These are phyloP conservation scores for Tetraodon nigroviridis DNA, from an alignment of 2,113 vertebrate genomes.

Conservation along the genomic window DNA sequence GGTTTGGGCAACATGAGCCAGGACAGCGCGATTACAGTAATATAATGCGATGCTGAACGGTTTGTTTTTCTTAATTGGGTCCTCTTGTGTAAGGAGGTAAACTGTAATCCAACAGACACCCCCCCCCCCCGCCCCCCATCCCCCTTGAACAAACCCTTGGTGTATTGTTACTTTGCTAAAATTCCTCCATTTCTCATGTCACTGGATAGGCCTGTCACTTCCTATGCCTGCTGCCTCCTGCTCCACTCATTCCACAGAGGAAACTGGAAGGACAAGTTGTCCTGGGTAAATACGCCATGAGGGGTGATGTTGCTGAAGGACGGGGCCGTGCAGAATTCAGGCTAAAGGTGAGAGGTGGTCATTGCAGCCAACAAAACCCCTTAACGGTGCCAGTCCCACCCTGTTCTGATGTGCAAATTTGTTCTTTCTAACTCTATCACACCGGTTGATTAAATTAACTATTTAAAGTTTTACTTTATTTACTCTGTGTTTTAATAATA, in stretches of 20 bases:
- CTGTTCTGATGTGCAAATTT: slow-evolving; percentile 17
- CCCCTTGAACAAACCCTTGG: too few relatives aligned
- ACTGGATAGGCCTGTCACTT: background rate
- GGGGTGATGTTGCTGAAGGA: background rate
- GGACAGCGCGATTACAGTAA: too few relatives aligned
- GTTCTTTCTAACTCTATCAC: background rate
- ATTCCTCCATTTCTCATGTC: background rate
- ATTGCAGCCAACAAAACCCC: background rate
- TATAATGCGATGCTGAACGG: too few relatives aligned
- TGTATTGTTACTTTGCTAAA: too few relatives aligned
- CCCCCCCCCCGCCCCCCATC: too few relatives aligned
- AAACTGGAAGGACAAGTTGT: slow-evolving; percentile 37
- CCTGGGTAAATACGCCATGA: slow-evolving; percentile 18
- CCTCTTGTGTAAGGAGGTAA: too few relatives aligned
- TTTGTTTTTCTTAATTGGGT: too few relatives aligned
- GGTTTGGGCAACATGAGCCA: too few relatives aligned
- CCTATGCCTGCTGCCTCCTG: slow-evolving; percentile 7
- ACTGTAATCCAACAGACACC: too few relatives aligned
- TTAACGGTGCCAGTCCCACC: background rate
- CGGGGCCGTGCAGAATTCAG: slow-evolving; percentile 2
- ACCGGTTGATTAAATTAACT: background rate
- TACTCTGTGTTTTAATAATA: too few relatives aligned
- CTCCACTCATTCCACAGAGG: background rate
- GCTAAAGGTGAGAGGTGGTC: slow-evolving; percentile 8
- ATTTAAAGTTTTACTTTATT: too few relatives aligned